Evolutionary conservation across 2,113 vertebrate genomes (phyloP).

Genomic region (Suncus etruscus): DNA sequence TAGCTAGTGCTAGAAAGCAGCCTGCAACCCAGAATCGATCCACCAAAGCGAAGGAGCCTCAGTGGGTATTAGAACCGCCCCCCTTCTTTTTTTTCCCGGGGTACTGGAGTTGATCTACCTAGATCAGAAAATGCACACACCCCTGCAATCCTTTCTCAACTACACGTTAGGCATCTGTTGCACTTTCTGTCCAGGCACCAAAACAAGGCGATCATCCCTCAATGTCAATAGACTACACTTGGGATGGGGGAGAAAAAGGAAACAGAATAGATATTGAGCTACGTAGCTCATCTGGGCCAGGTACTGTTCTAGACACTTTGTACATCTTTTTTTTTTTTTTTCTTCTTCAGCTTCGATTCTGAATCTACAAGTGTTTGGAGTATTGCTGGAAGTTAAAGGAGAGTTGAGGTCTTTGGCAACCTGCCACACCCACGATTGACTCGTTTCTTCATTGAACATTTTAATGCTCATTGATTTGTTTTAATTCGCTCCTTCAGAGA

Average conservation of each 20-base stretch:
- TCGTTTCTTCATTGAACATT: background rate
- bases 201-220: background rate
- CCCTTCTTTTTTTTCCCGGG: background rate
- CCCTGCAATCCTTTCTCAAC: background rate
- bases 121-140: background rate
- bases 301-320: background rate
- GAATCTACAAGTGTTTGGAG: background rate
- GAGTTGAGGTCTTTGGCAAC: background rate
- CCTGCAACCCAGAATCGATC: conserved; percentile 44
- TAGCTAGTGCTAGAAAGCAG: conserved; percentile 18
- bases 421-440: background rate
- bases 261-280: background rate
- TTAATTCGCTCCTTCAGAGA: conserved; percentile 2
- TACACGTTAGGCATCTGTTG: background rate
- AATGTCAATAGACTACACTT: background rate
- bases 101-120: conserved; percentile 9
- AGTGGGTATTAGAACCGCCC: conserved; percentile 28
- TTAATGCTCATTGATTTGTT: conserved; percentile 5
- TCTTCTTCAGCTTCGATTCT: background rate
- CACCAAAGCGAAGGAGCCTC: conserved; percentile 39
- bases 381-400: background rate
- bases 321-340: background rate
- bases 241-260: background rate
- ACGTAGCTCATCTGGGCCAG: background rate
- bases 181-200: background rate